These are phyloP conservation scores for Cantharis rufa DNA, from an alignment of 2,888 invertebrate species.

Conservation along the genomic window DNA sequence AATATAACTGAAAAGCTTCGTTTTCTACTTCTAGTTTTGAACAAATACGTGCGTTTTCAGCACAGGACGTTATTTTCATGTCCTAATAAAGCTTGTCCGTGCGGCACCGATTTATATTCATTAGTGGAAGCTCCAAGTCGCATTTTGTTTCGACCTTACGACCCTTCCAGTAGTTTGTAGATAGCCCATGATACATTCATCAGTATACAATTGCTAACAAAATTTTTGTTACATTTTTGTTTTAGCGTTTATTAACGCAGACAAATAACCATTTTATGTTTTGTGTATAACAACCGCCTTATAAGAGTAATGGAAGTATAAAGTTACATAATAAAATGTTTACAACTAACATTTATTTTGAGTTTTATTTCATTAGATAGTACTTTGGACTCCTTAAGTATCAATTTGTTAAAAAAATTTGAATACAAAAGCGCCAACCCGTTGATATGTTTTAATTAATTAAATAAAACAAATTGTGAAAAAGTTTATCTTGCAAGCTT, in stretches of 20 bases:
- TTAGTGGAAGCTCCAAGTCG: slow-evolving; percentile 42
- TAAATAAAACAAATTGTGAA: background rate
- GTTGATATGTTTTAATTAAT: background rate
- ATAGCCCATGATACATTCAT: slow-evolving; percentile 27
- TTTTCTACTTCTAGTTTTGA: slow-evolving; percentile 8
- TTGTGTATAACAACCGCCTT: slow-evolving; percentile 4
- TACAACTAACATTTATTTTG: slow-evolving; percentile 1
- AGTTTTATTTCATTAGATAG: background rate
- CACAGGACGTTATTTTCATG: slow-evolving; percentile 25
- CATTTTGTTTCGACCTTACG: slow-evolving; percentile 42
- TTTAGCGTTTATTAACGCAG: slow-evolving; percentile 5
- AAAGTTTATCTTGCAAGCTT: background rate
- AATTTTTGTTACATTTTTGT: slow-evolving; percentile 16
- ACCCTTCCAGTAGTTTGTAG: slow-evolving; percentile 32
- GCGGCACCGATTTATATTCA: slow-evolving; percentile 46
- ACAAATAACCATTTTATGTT: slow-evolving; percentile 12
- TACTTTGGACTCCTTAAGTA: background rate
- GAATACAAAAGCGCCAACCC: background rate
- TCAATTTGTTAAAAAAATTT: background rate
- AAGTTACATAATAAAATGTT: slow-evolving; percentile 2
- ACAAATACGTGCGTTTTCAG: slow-evolving; percentile 25
- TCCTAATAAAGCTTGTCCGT: slow-evolving; percentile 32
- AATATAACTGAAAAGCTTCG: slow-evolving; percentile 2
- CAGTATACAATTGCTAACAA: slow-evolving; percentile 15
- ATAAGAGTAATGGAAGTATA: slow-evolving; percentile 1